phyloP scores from a whole-genome alignment of 2,888 invertebrate species.

The Hyposoter didymator region DNA sequence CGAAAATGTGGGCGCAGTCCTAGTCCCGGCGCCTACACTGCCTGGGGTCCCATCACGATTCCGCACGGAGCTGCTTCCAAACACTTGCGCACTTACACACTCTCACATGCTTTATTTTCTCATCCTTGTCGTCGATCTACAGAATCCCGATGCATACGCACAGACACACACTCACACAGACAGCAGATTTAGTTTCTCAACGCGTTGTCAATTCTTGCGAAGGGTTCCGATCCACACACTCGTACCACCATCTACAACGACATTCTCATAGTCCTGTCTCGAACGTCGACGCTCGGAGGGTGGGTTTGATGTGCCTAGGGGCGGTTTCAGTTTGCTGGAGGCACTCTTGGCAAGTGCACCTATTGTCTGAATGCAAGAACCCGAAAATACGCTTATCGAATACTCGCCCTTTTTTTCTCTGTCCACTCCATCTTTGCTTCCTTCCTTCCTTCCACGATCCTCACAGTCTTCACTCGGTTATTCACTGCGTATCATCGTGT shows the following conservation, averaged over 20 bases:
- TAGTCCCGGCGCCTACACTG: constrained; percentile 69
- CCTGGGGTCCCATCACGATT: constrained; percentile 71
- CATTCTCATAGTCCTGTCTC: constrained; percentile 59
- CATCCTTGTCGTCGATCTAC: constrained; percentile 52
- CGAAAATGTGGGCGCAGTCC: constrained; percentile 69
- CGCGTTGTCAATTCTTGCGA: constrained; percentile 48
- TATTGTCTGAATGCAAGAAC: constrained; percentile 80
- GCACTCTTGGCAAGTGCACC: constrained; percentile 82
- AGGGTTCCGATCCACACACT: constrained; percentile 68
- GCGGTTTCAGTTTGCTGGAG: constrained; percentile 80
- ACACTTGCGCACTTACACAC: constrained; percentile 48
- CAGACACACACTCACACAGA: constrained; percentile 49
- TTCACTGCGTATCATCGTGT: constrained; percentile 19
- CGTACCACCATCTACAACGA: constrained; percentile 44
- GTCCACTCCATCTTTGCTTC: constrained; percentile 60
- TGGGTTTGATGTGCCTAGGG: constrained; percentile 74
- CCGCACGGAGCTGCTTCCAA: constrained; percentile 58
- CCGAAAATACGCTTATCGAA: constrained; percentile 80
- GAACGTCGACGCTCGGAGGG: constrained; percentile 68
- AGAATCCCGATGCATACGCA: constrained; percentile 59
- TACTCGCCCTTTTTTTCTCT: constrained; percentile 43
- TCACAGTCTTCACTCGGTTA: constrained; percentile 33
- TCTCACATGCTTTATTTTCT: constrained; percentile 43
- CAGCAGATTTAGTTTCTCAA: constrained; percentile 58
- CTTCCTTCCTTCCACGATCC: constrained; percentile 48